Evolutionary conservation across 2,888 invertebrate genomes (phyloP), one percentile per base, ranked within the genome.

Genomic region (Caenorhabditis macrosperma): DNA sequence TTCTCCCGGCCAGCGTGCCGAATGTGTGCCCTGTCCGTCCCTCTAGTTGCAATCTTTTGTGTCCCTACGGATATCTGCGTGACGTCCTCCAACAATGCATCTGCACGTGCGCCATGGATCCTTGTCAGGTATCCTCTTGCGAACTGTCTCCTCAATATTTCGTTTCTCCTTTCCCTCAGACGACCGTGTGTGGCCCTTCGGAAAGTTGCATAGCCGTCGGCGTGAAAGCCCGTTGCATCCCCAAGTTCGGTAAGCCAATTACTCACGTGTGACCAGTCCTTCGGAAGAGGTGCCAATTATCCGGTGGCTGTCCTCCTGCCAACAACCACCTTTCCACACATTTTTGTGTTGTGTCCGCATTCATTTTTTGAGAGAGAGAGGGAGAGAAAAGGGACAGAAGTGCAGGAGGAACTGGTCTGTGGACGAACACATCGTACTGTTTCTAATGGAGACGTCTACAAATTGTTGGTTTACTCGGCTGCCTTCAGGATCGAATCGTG

Each of bases 21-120:
- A 72, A 78, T 60, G 74, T 84, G 7, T 85, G 85, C 66, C 50
- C 66, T 30, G 64, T 59, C 7, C 61, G 86, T 28, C 86, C 86
- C 6, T 24, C 69, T 10, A 79, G 54, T 35, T 87, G 87, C 69
- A 80, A 79, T 33, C 60, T 85, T 3, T 64, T 85, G 30, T 87
- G 87, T 68, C 84, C 85, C 6, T 80, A 76, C 59, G 87, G 87
- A 28, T 87, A 85, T 76, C 30, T 82, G 0, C 38, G 67, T 35
- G 77, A 81, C 28, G 10, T 59, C n/a, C 48, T 66, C 4, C 63
- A 59, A 20, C 55, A 75, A 33, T 83, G 83, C 48, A 59, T 57
- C 17, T 87, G 71, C 81, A 82, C 81, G 26, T 87, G 78, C 85
- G 87, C 80, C 57, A 82, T 82, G 9, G 84, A 87, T 71, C 85